Conservation (phyloP, 2,113 vertebrate genomes). For the Mungos mungo region DNA sequence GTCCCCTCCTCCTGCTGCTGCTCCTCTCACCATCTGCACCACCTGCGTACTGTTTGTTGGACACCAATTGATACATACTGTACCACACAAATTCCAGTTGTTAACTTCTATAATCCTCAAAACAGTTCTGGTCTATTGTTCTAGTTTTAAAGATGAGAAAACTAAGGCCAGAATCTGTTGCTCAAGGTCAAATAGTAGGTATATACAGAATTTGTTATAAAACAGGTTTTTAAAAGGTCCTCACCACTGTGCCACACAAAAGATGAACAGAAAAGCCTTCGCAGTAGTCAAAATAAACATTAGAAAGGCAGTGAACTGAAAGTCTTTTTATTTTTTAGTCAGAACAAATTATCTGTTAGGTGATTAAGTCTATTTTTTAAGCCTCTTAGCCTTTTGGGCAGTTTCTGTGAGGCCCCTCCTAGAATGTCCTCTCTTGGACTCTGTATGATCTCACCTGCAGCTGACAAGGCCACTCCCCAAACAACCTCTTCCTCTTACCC, state of each 20-base stretch:
- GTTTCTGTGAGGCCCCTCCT: neutral
- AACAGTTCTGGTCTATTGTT: neutral
- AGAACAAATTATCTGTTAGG: neutral
- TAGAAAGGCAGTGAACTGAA: neutral
- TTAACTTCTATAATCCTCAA: neutral
- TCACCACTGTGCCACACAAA: neutral
- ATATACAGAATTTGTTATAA: neutral
- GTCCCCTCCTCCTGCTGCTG: neutral
- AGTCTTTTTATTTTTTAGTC: neutral
- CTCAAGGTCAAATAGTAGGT: neutral
- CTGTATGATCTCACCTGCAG: neutral
- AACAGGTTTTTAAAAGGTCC: neutral
- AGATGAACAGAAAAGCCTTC: neutral
- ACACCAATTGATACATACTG: neutral
- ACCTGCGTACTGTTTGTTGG: neutral
- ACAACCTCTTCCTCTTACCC: neutral
- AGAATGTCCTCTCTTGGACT: neutral
- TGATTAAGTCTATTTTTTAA: neutral
- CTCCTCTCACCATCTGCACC: neutral
- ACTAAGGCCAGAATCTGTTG: neutral
- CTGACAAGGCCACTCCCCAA: neutral
- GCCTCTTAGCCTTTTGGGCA: neutral
- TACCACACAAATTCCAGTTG: neutral
- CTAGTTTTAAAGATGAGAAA: conserved; percentile 14
- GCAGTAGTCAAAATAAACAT: neutral